A percentile compares a stretch with the other conserved stretches of the same genome.
Conservation (phyloP, 1,140 invertebrate species). For the Trinorchestia longiramus region DNA sequence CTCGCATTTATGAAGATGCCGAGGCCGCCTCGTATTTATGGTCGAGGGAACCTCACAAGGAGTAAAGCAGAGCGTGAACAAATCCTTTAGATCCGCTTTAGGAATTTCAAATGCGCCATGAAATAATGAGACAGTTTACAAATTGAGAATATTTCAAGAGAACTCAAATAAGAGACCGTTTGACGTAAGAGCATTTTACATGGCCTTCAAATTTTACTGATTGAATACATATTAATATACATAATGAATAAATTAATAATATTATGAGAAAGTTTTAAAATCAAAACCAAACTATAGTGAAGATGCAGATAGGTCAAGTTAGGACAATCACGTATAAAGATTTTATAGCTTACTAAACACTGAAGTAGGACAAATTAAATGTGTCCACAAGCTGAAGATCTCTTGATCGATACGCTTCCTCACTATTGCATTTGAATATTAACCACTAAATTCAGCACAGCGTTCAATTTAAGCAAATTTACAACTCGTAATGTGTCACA, state of each 20-base stretch:
- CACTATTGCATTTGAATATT: too few species aligned
- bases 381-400: too few species aligned
- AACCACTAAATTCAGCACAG: too few species aligned
- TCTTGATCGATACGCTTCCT: too few species aligned
- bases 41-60: neutral
- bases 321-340: too few species aligned
- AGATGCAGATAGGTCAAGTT: too few species aligned
- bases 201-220: neutral
- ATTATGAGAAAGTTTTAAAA: too few species aligned
- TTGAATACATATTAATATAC: neutral
- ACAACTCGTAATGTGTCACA: too few species aligned
- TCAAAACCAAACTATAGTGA: too few species aligned
- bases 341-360: too few species aligned
- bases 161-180: neutral
- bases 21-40: neutral
- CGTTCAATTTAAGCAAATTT: too few species aligned
- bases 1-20: neutral
- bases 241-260: neutral
- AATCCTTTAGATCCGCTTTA: neutral
- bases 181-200: neutral
- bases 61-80: neutral
- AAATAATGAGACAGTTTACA: constrained; percentile 1
- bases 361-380: too few species aligned
- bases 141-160: neutral
- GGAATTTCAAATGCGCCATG: neutral